A percentile compares a stretch with the other conserved stretches of the same genome.
phyloP scores from a whole-genome alignment of 1,140 invertebrate species.

The Meloidogyne hapla region DNA sequence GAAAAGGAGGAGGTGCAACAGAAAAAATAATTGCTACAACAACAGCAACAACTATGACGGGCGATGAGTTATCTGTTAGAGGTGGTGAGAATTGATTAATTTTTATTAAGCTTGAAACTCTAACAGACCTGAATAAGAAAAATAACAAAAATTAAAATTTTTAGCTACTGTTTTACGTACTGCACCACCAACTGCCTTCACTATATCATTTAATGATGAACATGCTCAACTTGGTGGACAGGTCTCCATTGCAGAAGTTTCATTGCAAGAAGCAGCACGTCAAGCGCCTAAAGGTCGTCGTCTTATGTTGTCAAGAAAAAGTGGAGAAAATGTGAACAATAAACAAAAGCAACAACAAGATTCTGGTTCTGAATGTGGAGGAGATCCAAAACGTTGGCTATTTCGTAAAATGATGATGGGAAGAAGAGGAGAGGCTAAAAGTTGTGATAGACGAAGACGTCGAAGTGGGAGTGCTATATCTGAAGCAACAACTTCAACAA shows the following conservation, averaged over 20 bases:
- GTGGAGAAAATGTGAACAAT: not conserved
- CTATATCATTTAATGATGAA: conserved; percentile 45
- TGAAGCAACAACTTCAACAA: conserved; percentile 1
- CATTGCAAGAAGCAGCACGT: conserved; percentile 44
- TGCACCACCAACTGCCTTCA: conserved; percentile 51
- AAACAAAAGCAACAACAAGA: conserved; percentile 16
- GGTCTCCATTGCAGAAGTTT: conserved; percentile 14
- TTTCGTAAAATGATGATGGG: conserved; percentile 49
- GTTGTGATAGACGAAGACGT: conserved; percentile 9
- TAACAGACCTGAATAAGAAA: no score
- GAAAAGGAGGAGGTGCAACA: not conserved
- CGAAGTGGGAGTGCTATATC: not conserved
- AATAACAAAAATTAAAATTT: not conserved
- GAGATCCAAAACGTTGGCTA: conserved; percentile 50
- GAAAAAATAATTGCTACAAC: not conserved
- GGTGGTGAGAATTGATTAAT: no score
- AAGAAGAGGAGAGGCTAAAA: not conserved
- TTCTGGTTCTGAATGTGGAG: conserved; percentile 26
- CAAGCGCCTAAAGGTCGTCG: conserved; percentile 39
- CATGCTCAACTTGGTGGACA: not conserved
- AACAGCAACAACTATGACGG: not conserved
- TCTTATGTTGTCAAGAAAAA: conserved; percentile 29
- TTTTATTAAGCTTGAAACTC: no score
- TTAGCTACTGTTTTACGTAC: conserved; percentile 31
- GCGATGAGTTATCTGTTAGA: not conserved